Percentiles rank a stretch among this genome's conserved stretches.
phyloP scores from a whole-genome alignment of 1,140 invertebrate genomes.

The Trinorchestia longiramus region DNA sequence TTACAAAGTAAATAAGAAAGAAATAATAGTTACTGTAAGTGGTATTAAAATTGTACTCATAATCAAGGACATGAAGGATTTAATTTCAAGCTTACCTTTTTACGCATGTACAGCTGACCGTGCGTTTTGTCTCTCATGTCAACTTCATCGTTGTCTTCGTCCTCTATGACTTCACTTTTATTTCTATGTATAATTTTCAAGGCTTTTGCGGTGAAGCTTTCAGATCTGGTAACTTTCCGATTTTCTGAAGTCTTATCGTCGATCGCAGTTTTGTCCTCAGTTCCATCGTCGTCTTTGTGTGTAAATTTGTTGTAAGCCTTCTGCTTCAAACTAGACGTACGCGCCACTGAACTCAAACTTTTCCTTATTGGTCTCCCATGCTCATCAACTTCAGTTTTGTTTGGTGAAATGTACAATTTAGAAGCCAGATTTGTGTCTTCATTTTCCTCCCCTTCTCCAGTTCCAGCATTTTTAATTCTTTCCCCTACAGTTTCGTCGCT shows the following conservation, averaged over 20 bases:
- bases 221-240: not conserved
- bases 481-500: not conserved
- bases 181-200: not conserved
- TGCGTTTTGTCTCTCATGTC: constrained; percentile 21
- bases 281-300: not conserved
- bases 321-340: constrained; percentile 24
- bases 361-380: not conserved
- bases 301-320: constrained; percentile 17
- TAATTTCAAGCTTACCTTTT: not conserved
- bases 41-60: not conserved
- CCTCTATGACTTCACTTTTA: not conserved
- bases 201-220: constrained; percentile 1
- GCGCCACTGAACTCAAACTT: not conserved
- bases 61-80: not conserved
- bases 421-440: not conserved
- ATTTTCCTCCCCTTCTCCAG: not conserved
- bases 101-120: constrained; percentile 21
- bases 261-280: not conserved
- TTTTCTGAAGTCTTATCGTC: not conserved
- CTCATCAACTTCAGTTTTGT: constrained; percentile 8
- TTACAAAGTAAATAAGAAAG: too few relatives aligned
- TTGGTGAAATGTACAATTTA: not conserved
- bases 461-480: not conserved
- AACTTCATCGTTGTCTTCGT: not conserved
- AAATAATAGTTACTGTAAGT: too few relatives aligned